phyloP scores from a whole-genome alignment of 2,797 vertebrate genomes.

The Poecilia velifera region DNA sequence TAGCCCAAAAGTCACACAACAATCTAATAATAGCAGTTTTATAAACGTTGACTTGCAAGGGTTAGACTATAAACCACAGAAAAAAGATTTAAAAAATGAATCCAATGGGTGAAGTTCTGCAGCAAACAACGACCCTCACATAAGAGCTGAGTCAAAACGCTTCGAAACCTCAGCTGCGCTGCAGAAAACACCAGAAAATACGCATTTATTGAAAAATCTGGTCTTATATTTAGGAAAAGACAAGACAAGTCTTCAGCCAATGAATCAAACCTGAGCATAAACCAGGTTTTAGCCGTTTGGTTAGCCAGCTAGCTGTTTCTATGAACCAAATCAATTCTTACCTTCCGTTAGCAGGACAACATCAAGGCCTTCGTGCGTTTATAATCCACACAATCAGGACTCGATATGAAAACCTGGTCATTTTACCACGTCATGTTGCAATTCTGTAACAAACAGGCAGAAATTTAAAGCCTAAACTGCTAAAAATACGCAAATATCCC shows the following conservation, averaged over 20 bases:
- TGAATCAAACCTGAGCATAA: neutral
- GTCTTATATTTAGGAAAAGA: neutral
- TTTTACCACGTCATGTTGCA: slow-evolving; percentile 12
- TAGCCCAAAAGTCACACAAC: neutral
- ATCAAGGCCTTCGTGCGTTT: slow-evolving; percentile 52
- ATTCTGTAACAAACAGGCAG: accelerated
- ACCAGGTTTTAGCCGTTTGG: slow-evolving; percentile 11
- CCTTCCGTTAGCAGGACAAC: slow-evolving; percentile 59
- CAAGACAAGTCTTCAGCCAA: accelerated
- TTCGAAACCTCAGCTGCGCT: neutral
- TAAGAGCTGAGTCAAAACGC: neutral
- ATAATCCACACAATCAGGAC: slow-evolving; percentile 39
- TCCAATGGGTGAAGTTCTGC: slow-evolving; percentile 28
- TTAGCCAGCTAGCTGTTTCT: slow-evolving; percentile 23
- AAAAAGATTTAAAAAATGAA: neutral
- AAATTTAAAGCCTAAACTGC: neutral
- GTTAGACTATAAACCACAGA: neutral
- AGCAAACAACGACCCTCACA: neutral
- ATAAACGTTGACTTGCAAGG: accelerated
- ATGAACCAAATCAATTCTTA: slow-evolving; percentile 46
- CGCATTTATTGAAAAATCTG: neutral
- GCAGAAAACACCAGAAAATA: neutral
- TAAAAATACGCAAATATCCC: neutral
- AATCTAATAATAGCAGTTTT: accelerated
- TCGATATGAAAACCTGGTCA: neutral